Evolutionary conservation across 35 echinoderm and acorn worm genomes (phyloP).

Genomic region (Holothuria glaberrima): DNA sequence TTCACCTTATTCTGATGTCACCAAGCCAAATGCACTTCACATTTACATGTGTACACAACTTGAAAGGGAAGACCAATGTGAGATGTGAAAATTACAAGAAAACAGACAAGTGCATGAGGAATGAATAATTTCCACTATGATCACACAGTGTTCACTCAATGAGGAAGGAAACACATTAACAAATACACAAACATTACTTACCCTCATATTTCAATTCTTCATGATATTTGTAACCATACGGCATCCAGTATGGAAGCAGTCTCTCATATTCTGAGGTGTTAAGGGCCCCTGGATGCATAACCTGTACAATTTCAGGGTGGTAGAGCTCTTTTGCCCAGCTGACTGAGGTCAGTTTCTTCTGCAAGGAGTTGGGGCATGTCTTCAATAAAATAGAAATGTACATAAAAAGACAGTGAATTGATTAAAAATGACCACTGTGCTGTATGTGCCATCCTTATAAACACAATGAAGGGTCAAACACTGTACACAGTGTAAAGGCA

Average conservation of each 20-base stretch:
- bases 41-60: no score
- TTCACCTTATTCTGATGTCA: no score
- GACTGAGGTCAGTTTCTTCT: constrained; percentile 29
- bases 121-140: no score
- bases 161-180: no score
- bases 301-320: constrained; percentile 51
- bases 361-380: constrained; percentile 56
- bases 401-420: not conserved
- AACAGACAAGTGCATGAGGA: no score
- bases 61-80: no score
- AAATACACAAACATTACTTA: constrained; percentile 6
- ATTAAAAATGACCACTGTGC: not conserved
- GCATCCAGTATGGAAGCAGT: constrained; percentile 77
- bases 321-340: constrained; percentile 51
- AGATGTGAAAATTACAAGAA: no score
- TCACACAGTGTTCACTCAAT: no score
- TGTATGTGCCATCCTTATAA: no score
- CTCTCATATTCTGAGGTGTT: constrained; percentile 66
- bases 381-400: no score
- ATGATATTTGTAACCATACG: constrained; percentile 79
- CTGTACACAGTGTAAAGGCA: no score
- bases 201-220: constrained; percentile 71
- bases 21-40: no score
- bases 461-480: not conserved
- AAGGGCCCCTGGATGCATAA: constrained; percentile 35